Evolutionary conservation across 2,113 vertebrate genomes (phyloP).

Genomic region (Candoia aspera): DNA sequence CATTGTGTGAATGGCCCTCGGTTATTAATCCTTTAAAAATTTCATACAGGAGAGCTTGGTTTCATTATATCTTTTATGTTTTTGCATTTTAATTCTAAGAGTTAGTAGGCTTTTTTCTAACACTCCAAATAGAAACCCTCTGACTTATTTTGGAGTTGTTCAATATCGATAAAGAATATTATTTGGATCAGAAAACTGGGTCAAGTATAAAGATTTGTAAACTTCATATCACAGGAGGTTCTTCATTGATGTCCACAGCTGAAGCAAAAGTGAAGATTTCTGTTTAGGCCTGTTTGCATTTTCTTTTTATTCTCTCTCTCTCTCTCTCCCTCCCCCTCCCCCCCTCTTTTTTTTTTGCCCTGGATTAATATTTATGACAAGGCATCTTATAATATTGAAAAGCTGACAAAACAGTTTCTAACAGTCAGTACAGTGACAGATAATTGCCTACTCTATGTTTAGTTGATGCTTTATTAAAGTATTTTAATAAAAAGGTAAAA

Average conservation of each 20-base stretch:
- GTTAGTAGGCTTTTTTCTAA: not conserved
- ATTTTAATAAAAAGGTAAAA: not conserved
- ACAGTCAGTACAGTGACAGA: not conserved
- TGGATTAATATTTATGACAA: not conserved
- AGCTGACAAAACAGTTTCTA: not conserved
- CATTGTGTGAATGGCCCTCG: not conserved
- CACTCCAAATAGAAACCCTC: not conserved
- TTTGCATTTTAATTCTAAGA: not conserved
- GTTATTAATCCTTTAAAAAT: not conserved
- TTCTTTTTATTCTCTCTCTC: not conserved
- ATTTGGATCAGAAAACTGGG: not conserved
- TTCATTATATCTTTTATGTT: not conserved
- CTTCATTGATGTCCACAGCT: not conserved
- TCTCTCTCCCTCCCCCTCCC: not conserved
- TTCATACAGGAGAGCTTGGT: not conserved
- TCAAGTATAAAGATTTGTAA: not conserved
- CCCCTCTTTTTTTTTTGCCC: not conserved
- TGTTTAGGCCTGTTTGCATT: not conserved
- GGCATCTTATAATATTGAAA: not conserved
- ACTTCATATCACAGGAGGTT: not conserved
- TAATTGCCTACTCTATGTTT: not conserved
- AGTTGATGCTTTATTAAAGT: not conserved
- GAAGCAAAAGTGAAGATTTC: not conserved
- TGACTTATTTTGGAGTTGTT: not conserved
- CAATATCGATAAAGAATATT: not conserved